Percentiles rank a stretch among this genome's conserved stretches.
Conservation (phyloP, 1,140 invertebrate genomes). For the Leguminivora glycinivorella region DNA sequence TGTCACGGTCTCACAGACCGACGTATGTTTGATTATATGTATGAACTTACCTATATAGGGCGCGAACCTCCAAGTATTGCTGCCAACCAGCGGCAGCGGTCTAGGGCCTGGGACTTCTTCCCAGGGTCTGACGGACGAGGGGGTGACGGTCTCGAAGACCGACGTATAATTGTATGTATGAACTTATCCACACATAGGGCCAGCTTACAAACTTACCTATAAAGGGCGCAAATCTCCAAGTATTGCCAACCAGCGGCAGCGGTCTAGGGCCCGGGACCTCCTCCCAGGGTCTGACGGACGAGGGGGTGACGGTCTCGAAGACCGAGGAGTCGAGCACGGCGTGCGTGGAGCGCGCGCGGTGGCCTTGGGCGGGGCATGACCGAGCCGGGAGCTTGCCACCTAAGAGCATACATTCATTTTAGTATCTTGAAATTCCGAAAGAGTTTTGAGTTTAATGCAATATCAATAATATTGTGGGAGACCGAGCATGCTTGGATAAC, state of each 20-base stretch:
- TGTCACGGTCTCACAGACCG: no score
- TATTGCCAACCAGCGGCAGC: constrained; percentile 88
- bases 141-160: no score
- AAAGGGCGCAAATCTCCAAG: constrained; percentile 87
- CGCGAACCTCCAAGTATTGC: constrained; percentile 91
- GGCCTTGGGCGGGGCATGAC: constrained; percentile 51
- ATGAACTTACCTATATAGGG: constrained; percentile 74
- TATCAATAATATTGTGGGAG: no score
- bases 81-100: constrained; percentile 87
- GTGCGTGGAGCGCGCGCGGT: constrained; percentile 64
- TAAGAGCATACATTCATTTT: not conserved
- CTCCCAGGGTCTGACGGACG: constrained; percentile 62
- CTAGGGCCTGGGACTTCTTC: constrained; percentile 87
- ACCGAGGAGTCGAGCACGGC: constrained; percentile 59
- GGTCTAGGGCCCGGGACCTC: constrained; percentile 88
- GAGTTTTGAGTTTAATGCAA: no score
- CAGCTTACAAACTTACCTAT: constrained; percentile 59
- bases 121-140: constrained; percentile 62
- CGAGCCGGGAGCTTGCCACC: not conserved
- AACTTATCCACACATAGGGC: no score
- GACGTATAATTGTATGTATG: no score
- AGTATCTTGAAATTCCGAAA: no score
- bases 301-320: constrained; percentile 48
- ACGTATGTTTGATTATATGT: no score
- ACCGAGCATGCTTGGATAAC: no score